Evolutionary conservation across 2,888 invertebrate species (phyloP).

Genomic region (Gortyna flavago): DNA sequence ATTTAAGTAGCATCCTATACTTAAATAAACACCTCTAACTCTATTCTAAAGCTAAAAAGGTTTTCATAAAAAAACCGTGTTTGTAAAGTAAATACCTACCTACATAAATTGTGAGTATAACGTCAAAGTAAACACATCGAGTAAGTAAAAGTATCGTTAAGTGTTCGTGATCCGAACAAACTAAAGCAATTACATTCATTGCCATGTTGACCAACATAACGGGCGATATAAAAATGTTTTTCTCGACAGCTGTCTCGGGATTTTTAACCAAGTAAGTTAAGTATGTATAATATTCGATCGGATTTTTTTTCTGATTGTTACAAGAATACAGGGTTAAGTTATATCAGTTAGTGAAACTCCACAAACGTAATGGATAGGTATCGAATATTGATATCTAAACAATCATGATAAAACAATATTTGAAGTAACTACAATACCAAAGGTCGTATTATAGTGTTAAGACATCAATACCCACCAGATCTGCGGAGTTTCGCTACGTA

Average conservation of each 20-base stretch:
- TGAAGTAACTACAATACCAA: neutral
- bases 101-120: constrained; percentile 38
- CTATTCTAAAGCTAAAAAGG: too few relatives aligned
- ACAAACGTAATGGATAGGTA: too few relatives aligned
- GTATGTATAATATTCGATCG: neutral
- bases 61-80: neutral
- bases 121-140: constrained; percentile 37
- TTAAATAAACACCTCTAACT: too few relatives aligned
- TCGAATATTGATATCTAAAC: neutral
- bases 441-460: neutral
- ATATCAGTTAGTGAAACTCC: neutral
- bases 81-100: constrained; percentile 32
- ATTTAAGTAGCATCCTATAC: too few relatives aligned
- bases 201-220: constrained; percentile 57
- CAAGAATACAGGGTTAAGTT: neutral
- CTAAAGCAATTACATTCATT: constrained; percentile 76
- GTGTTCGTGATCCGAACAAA: constrained; percentile 75
- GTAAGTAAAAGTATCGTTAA: constrained; percentile 43
- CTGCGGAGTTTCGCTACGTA: neutral
- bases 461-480: neutral
- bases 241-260: constrained; percentile 8
- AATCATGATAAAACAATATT: too few relatives aligned
- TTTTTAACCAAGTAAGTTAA: constrained; percentile 14
- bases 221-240: constrained; percentile 32
- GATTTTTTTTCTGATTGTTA: neutral